Base-by-base conservation (phyloP, 2,113 vertebrate species). In the Empidonax traillii region DNA sequence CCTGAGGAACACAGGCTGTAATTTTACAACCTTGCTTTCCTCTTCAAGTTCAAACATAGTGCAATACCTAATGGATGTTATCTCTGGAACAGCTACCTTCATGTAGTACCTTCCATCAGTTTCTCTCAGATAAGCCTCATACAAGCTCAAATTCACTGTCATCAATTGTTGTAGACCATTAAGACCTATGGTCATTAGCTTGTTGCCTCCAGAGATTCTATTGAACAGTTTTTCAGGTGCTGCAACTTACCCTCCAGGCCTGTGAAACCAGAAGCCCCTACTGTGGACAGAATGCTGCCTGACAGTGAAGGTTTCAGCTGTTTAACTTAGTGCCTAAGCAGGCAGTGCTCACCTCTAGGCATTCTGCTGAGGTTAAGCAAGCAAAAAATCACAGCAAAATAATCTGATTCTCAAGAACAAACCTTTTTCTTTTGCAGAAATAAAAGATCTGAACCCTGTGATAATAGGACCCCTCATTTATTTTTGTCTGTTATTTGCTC, bases 141-240 rank as follows among this genome's bases (percentile, higher is more conserved):
- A 77, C 25, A 20, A 89, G 62, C 58, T 85, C 66, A 83, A 49
- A 94, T 90, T 87, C 89, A 58, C 46, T 76, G 62, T 94, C 71
- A 87, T 81, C 72, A 92, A 23, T 94, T 96, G 20, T 62, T 79
- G 62, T 73, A 96, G 81, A 77, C 85, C 58, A 90, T 95, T 93
- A 91, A 94, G 80, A 85, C 79, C 46, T 91, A 87, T 93, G 78
- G 81, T 85, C 89, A 77, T 91, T 94, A 93, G 93, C 63, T 91
- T 85, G 33, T 77, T 91, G 58, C 82, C 89, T 94, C 71, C 43
- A 80, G 87, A 94, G 72, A 83, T 74, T 39, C 27, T 90, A 83
- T 7, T 91, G 93, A 96, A 88, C 75, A 20, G 37, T 63, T 96
- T 95, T 79, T 95, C 85, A 78, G 83, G 81, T 51, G 46, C 63